Base-by-base conservation (phyloP, 2,113 vertebrate genomes). In the Chionis minor region DNA sequence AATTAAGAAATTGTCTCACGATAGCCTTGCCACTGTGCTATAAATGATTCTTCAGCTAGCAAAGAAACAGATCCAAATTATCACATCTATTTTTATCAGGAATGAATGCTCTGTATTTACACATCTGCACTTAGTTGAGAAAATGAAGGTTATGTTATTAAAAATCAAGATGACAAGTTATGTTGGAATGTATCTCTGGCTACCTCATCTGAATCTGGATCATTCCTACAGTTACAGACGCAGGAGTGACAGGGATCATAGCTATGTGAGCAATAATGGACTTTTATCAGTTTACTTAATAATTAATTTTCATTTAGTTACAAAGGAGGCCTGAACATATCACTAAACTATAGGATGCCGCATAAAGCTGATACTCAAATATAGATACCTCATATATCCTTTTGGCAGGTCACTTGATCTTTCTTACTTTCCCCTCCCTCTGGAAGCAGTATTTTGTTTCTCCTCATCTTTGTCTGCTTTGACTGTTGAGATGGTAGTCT, bases 11-110 rank as follows among this genome's bases (percentile, higher is more conserved):
- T 27, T 67, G 69, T 42, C 32, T 52, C 58, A 13, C 3, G 18
- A 35, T 5, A 59, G 72, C 84, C 67, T 65, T 0, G 0, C 44
- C 24, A 40, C n/a, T 40, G 40, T 27, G 32, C 30, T 77, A 42
- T 27, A 82, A 75, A 80, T 11, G 1, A 73, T 28, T 52, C n/a
- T 56, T 75, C 70, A 88, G 8, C 44, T 35, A 52, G 51, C 81
- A 73, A 44, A 85, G 26, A 63, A 94, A 49, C 14, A 49, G 51
- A 81, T 70, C 45, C 54, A 73, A 54, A 55, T 42, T 27, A 67
- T 32, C 42, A 42, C 21, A 14, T 33, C 40, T 63, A n/a, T 24
- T 59, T 80, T 63, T 51, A 55, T 32, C 52, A 71, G 26, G 47
- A 54, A 13, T 35, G 54, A 65, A 75, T n/a, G 40, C 28, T 74